These are phyloP conservation scores for Lacanobia oleracea DNA, from an alignment of 2,888 invertebrate genomes.

Conservation along the genomic window DNA sequence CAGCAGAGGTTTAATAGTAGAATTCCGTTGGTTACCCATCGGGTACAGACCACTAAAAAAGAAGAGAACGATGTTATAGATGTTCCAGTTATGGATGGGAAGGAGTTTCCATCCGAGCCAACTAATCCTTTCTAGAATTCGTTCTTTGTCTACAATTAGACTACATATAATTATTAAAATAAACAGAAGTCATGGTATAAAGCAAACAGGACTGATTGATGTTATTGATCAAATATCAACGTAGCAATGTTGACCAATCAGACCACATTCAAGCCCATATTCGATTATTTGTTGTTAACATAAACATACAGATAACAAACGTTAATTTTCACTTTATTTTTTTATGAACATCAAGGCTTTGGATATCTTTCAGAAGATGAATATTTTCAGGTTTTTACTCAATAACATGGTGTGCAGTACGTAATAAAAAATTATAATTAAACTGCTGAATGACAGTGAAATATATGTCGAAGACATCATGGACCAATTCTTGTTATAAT, in stretches of 20 bases:
- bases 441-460: too few relatives aligned
- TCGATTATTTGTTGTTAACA: conserved; percentile 9
- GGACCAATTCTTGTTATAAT: background rate
- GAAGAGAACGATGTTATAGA: background rate
- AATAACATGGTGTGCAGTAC: background rate
- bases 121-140: background rate
- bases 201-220: conserved; percentile 18
- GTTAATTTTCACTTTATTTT: background rate
- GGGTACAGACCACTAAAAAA: too few relatives aligned
- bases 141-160: too few relatives aligned
- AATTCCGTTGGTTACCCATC: too few relatives aligned
- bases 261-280: conserved; percentile 10
- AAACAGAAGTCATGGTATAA: background rate
- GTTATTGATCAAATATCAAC: conserved; percentile 33
- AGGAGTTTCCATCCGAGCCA: background rate
- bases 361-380: background rate
- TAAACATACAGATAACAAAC: background rate
- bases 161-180: conserved; percentile 28
- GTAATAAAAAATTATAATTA: too few relatives aligned
- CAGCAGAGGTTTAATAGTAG: too few relatives aligned
- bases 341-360: background rate
- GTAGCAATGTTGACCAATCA: conserved; percentile 25
- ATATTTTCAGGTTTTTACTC: background rate
- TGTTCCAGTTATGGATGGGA: background rate
- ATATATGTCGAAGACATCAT: background rate